A percentile compares a stretch with the other conserved stretches of the same genome.
Conservation (phyloP, 2,113 vertebrate species). For the Manacus vitellinus region DNA sequence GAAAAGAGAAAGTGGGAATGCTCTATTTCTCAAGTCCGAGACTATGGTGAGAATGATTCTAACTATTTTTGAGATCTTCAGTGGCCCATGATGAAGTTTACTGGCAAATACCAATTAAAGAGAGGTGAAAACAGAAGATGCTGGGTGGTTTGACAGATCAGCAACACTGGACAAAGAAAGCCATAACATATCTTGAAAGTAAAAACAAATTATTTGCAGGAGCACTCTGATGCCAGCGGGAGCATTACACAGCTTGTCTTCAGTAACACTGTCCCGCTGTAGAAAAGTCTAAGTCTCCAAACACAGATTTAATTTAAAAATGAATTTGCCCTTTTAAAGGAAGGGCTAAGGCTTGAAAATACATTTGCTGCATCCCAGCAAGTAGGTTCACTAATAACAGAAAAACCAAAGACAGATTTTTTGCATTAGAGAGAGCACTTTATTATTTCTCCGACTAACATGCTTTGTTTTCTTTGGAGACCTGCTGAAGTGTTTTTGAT, state of each 20-base stretch:
- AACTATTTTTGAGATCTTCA: background rate
- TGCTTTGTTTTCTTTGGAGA: conserved; percentile 33
- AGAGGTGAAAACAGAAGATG: background rate
- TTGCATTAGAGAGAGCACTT: conserved; percentile 29
- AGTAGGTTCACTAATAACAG: background rate
- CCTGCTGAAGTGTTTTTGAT: conserved; percentile 18
- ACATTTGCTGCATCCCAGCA: background rate
- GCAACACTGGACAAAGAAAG: background rate
- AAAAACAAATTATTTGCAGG: background rate
- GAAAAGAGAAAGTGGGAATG: background rate
- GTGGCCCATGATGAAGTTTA: background rate
- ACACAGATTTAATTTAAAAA: background rate
- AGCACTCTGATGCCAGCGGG: background rate
- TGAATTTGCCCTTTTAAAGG: background rate
- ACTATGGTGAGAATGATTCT: background rate
- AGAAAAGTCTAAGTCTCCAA: background rate
- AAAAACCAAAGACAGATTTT: background rate
- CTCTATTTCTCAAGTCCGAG: background rate
- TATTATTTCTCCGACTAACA: conserved; percentile 42
- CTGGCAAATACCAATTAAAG: background rate
- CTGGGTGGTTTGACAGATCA: background rate
- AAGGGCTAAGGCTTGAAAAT: background rate
- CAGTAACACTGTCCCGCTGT: background rate
- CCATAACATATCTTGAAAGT: background rate
- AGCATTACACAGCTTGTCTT: background rate